A percentile compares a stretch with the other conserved stretches of the same genome.
phyloP scores from a whole-genome alignment of 2,113 vertebrate species.

The Callospermophilus lateralis region DNA sequence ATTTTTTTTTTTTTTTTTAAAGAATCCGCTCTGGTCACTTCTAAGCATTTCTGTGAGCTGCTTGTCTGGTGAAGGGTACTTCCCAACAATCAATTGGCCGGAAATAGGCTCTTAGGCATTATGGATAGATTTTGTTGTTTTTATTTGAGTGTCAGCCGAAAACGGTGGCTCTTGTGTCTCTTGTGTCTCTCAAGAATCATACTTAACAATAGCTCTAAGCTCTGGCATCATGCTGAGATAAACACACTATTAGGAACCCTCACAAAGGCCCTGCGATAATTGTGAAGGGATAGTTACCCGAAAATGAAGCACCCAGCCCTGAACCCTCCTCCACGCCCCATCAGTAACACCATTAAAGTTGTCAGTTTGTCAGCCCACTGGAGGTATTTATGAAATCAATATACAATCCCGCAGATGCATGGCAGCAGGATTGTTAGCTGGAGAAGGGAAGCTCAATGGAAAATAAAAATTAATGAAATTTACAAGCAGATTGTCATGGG shows the following conservation, averaged over 20 bases:
- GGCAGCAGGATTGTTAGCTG: conserved; percentile 81
- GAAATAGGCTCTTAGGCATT: conserved; percentile 25
- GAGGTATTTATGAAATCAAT: conserved; percentile 92
- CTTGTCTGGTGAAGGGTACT: not conserved
- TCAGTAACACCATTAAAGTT: conserved; percentile 79
- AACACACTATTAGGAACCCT: conserved; percentile 20
- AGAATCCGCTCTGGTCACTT: not conserved
- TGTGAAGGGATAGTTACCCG: conserved; percentile 62
- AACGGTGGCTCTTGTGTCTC: conserved; percentile 52
- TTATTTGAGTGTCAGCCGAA: conserved; percentile 70
- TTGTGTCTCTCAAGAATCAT: conserved; percentile 58
- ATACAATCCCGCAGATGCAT: conserved; percentile 85
- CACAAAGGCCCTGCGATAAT: conserved; percentile 42
- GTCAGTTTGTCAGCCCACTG: conserved; percentile 86
- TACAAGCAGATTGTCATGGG: conserved; percentile 85
- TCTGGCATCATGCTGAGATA: conserved; percentile 61
- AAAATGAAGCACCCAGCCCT: conserved; percentile 68
- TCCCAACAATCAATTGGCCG: not conserved
- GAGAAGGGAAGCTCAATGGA: conserved; percentile 85
- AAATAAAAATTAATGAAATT: conserved; percentile 91
- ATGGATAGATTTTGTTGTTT: conserved; percentile 65
- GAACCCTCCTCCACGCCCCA: conserved; percentile 63
- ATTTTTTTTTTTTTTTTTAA: no score
- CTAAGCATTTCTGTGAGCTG: not conserved
- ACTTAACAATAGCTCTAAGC: conserved; percentile 42